A percentile compares a stretch with the other conserved stretches of the same genome.
These are phyloP conservation scores for Alosa alosa DNA, from an alignment of 2,113 vertebrate species.

Conservation along the genomic window DNA sequence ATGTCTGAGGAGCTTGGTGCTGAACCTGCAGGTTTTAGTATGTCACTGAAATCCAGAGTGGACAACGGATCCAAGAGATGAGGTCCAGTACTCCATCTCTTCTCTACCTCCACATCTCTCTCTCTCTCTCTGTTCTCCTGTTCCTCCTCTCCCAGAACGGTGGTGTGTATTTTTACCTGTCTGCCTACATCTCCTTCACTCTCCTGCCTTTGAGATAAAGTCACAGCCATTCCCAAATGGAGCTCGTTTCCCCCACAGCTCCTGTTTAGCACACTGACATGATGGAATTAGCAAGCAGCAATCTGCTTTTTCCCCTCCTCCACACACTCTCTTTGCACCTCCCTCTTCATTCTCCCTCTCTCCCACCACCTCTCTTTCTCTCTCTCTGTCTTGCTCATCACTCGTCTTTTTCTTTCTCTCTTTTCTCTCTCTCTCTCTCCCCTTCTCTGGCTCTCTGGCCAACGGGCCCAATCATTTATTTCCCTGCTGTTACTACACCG, in stretches of 20 bases:
- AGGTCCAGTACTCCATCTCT: no score
- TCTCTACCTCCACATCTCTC: background rate
- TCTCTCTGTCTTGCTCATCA: background rate
- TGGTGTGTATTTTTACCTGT: no score
- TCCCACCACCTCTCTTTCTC: no score
- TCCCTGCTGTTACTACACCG: conserved; percentile 37
- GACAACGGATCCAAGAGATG: no score
- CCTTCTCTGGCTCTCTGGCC: conserved; percentile 7
- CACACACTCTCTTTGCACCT: no score
- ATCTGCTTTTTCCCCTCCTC: no score
- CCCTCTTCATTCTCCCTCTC: no score
- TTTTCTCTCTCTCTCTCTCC: background rate
- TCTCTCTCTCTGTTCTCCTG: background rate
- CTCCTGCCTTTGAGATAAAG: background rate
- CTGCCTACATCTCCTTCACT: background rate
- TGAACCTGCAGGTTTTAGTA: no score
- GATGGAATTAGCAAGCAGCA: no score
- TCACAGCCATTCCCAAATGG: no score
- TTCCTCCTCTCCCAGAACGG: conserved; percentile 14
- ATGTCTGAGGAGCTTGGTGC: no score
- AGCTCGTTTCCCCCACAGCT: background rate
- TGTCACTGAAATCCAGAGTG: no score
- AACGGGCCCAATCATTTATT: conserved; percentile 38
- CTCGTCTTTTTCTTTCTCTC: conserved; percentile 27
- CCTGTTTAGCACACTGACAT: background rate